phyloP scores from a whole-genome alignment of 2,113 vertebrate species.

The Semnornis frantzii region DNA sequence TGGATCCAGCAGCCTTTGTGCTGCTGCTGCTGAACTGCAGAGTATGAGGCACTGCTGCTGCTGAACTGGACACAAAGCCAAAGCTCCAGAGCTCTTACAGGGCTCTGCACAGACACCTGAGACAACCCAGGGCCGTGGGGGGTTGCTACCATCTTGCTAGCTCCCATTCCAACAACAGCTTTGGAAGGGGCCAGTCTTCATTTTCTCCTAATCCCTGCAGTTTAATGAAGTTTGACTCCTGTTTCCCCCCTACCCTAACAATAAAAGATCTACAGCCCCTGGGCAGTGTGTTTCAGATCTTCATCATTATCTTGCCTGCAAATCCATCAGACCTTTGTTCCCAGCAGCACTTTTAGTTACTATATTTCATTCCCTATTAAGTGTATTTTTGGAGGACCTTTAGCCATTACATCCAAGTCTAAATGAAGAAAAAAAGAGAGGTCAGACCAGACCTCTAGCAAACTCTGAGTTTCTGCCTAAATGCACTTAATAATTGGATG shows the following conservation, averaged over 20 bases:
- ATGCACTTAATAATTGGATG: neutral
- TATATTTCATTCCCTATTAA: neutral
- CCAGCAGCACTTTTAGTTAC: neutral
- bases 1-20: neutral
- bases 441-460: neutral
- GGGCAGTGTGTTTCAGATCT: neutral
- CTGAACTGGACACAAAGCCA: neutral
- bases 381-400: neutral
- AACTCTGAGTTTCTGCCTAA: neutral
- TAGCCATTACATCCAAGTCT: neutral
- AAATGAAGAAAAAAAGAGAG: neutral
- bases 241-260: neutral
- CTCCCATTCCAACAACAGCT: neutral
- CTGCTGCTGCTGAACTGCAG: neutral
- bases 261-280: neutral
- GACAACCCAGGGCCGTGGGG: neutral
- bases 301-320: neutral
- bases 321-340: constrained; percentile 9
- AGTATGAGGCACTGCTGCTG: neutral
- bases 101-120: neutral
- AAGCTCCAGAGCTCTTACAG: neutral
- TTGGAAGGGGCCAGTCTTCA: neutral
- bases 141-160: neutral
- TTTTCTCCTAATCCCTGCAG: neutral
- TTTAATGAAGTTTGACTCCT: neutral